Base-by-base conservation (phyloP, 2,113 vertebrate genomes). In the Perca schrenkii region DNA sequence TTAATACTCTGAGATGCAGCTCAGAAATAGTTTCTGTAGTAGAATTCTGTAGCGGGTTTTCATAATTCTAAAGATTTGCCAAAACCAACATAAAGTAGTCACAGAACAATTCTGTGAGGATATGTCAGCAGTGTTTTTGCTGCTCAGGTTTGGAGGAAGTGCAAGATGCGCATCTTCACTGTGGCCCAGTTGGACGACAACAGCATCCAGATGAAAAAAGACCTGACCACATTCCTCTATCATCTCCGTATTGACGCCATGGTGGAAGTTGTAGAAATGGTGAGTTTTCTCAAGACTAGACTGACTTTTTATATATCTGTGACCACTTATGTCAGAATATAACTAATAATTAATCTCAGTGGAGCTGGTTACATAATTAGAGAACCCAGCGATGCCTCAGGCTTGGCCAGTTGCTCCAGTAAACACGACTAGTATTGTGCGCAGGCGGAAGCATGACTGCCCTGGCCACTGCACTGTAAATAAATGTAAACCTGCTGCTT, bases 191-290 rank as follows among this genome's bases (percentile, higher is more conserved):
- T 99, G 97, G 98, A 99, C 0, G 98, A 99, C 93, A 99, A 99
- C 91, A 99, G 98, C 94, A 99, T 99, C 88, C 98, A 99, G 94
- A 99, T 99, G 98, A 99, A 99, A 80, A 99, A 99, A 86, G 98
- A 99, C 94, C 94, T 99, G 90, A 99, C 96, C 49, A 99, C 97
- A 0, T 99, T 99, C 94, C 95, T 99, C 79, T 99, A 99, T 88
- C 98, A 99, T 66, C 94, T 99, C 87, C 97, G 98, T 58, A 99
- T 99, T 60, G 97, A 97, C 0, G 98, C 98, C 0, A 96, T 98
- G 88, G 96, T 99, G 50, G 98, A 99, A 91, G 98, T 99, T 61
- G 98, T 99, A 77, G 98, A 99, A 95, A 98, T 99, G 98, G 98
- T 99, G 90, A 79, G 91, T 53, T 61, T 22, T 36, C 15, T 65